Evolutionary conservation across 2,797 vertebrate species (phyloP), one percentile per base, ranked within the genome.

Genomic region (Oryzias dopingdopingensis): DNA sequence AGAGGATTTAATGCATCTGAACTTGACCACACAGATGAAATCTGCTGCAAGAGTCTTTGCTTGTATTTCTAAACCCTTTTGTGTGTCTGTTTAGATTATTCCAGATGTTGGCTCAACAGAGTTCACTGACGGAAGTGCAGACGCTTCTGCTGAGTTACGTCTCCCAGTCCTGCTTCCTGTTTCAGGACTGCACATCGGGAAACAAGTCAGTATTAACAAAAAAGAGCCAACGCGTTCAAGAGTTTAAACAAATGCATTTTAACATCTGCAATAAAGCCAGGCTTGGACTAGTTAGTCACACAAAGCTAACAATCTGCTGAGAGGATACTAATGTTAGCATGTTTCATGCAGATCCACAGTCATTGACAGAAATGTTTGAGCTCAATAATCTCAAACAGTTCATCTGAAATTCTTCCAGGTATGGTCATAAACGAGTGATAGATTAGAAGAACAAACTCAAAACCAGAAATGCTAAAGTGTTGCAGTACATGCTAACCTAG

Each of bases 141-240:
- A 16, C 55, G 2, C 23, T 83, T 3, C 81, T 95, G 56, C 82
- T 87, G 48, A 59, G 85, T 26, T 67, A 12, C 0, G 57, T 95
- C 1, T 76, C 93, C 26, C 70, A 0, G 0, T 86, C 78, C 61
- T 96, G 95, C 74, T 96, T 96, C 74, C 59, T 80, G 92, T 52
- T 47, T 0, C 29, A 45, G 24, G 70, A 81, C 74, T 94, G 93
- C 72, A 67, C 65, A 1, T 49, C 22, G 1, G 57, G 57, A 17
- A 16, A 29, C 47, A 77, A 37, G 90, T 92, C 40, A 83, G 86
- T 70, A 58, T 4, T 65, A 8, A 46, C 49, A 57, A 29, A 52
- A 44, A 20, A 13, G 22, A 42, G 13, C 23, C 18, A 23, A 59
- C 2, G 49, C 6, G 17, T 24, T 46, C 16, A 42, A 8, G 7